Evolutionary conservation across 2,797 vertebrate genomes (phyloP).

Genomic region (Gorsachius magnificus): DNA sequence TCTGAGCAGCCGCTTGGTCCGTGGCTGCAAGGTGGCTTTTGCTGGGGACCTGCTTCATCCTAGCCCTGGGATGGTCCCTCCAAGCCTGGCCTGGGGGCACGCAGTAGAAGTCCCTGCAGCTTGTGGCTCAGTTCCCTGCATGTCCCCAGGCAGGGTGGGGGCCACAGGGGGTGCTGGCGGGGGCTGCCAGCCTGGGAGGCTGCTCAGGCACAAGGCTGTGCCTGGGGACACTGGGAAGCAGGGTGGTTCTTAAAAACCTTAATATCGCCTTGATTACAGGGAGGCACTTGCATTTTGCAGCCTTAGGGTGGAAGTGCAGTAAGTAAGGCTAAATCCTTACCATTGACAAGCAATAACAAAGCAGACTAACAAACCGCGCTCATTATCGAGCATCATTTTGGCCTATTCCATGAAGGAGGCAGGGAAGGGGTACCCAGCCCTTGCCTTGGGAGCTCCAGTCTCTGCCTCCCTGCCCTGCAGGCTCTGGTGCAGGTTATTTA

Average conservation of each 20-base stretch:
- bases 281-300: background rate
- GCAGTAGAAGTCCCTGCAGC: accelerated
- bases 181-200: background rate
- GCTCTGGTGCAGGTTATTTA: background rate
- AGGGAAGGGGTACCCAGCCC: background rate
- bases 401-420: background rate
- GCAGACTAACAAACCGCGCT: accelerated
- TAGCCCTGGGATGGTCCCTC: background rate
- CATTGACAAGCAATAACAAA: background rate
- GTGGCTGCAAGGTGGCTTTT: background rate
- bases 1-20: background rate
- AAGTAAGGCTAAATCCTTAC: background rate
- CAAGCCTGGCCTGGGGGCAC: background rate
- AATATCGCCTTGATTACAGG: accelerated
- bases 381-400: background rate
- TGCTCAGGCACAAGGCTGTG: background rate
- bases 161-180: background rate
- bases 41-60: background rate
- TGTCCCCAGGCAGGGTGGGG: background rate
- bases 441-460: background rate
- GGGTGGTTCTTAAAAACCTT: background rate
- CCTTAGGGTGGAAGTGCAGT: background rate
- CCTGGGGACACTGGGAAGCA: background rate
- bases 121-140: background rate
- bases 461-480: background rate